Conservation (phyloP, 2,797 vertebrate genomes). For the Siniperca scherzeri region DNA sequence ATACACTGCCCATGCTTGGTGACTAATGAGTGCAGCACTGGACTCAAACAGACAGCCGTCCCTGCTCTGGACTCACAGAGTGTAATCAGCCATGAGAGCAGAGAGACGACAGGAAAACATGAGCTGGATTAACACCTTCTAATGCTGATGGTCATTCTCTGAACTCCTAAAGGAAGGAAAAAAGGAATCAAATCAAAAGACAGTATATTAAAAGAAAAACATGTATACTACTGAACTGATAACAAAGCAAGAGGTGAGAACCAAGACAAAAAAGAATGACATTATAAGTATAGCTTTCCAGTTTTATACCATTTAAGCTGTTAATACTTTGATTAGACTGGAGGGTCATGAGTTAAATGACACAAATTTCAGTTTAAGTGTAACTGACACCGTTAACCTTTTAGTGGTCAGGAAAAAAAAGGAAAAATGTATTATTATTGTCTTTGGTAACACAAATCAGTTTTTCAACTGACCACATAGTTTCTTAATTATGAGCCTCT, state of each 20-base stretch:
- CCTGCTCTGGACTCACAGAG: constrained; percentile 58
- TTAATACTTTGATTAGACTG: background rate
- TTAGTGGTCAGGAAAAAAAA: background rate
- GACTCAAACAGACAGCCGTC: constrained; percentile 53
- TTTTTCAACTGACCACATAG: too few relatives aligned
- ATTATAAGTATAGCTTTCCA: background rate
- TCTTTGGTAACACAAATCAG: too few relatives aligned
- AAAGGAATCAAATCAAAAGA: too few relatives aligned
- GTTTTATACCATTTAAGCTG: background rate
- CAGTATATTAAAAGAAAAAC: background rate
- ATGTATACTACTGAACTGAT: background rate
- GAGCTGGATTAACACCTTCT: constrained; percentile 69
- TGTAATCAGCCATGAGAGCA: constrained; percentile 72
- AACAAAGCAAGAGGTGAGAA: background rate
- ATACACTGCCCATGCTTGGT: constrained; percentile 47
- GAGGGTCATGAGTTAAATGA: background rate
- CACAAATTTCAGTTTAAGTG: background rate
- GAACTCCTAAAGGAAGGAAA: background rate
- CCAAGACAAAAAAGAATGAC: background rate
- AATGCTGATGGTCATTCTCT: background rate
- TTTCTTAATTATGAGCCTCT: too few relatives aligned
- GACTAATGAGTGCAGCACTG: constrained; percentile 57
- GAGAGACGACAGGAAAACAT: constrained; percentile 71
- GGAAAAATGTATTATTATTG: background rate
- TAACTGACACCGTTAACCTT: background rate